Percentiles rank a stretch among this genome's conserved stretches.
Conservation (phyloP, 2,888 invertebrate genomes). For the Corbicula japonica region DNA sequence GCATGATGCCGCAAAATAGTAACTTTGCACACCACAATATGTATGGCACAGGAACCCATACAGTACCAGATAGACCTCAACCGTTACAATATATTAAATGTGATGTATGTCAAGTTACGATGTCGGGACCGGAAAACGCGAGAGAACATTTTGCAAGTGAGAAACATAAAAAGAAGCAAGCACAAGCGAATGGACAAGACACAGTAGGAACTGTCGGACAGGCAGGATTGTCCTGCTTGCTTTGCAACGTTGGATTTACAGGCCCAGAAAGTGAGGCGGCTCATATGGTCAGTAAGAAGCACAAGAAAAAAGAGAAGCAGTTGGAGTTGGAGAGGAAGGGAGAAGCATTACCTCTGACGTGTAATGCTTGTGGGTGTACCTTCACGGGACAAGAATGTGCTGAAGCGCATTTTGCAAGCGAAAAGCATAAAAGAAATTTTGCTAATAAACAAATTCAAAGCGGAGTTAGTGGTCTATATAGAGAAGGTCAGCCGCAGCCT, state of each 20-base stretch:
- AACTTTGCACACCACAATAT: too few relatives aligned
- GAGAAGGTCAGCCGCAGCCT: too few relatives aligned
- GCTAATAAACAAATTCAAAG: too few relatives aligned
- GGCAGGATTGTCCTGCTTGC: not conserved
- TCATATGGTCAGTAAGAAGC: constrained; percentile 65
- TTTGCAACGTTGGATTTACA: constrained; percentile 41
- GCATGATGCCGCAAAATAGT: too few relatives aligned
- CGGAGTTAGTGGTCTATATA: too few relatives aligned
- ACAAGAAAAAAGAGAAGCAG: constrained; percentile 26
- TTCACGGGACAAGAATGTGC: constrained; percentile 67
- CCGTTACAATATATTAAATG: too few relatives aligned
- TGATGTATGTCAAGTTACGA: constrained; percentile 64
- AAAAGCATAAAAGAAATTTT: constrained; percentile 67
- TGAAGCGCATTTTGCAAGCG: constrained; percentile 68
- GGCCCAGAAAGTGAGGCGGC: constrained; percentile 42
- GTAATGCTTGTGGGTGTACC: constrained; percentile 43
- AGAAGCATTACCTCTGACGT: constrained; percentile 23
- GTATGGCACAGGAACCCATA: too few relatives aligned
- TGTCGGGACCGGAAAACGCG: constrained; percentile 72
- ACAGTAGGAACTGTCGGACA: too few relatives aligned
- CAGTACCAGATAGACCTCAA: too few relatives aligned
- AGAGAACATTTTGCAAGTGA: constrained; percentile 72
- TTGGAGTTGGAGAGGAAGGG: constrained; percentile 24
- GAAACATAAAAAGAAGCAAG: constrained; percentile 71
- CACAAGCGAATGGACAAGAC: not conserved